A percentile compares a stretch with the other conserved stretches of the same genome.
These are phyloP conservation scores for Spongilla lacustris DNA, from an alignment of 37 sponge, comb jelly and placozoan genomes.

Conservation along the genomic window DNA sequence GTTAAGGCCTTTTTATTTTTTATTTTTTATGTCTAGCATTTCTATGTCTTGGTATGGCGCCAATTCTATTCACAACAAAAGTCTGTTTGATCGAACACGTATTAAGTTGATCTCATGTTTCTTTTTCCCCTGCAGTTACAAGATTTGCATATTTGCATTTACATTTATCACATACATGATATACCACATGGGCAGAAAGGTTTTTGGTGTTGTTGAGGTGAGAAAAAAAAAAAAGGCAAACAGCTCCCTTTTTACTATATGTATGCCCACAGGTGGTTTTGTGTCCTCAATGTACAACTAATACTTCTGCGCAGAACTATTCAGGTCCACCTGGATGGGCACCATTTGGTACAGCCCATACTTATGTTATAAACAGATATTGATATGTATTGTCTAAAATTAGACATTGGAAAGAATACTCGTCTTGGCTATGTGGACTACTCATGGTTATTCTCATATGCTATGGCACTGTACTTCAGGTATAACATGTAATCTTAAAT, in stretches of 20 bases:
- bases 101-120: no score
- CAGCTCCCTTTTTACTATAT: no score
- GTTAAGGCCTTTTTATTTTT: no score
- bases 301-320: neutral
- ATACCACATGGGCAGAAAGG: constrained; percentile 71
- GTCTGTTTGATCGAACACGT: no score
- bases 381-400: no score
- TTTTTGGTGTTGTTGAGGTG: constrained; percentile 65
- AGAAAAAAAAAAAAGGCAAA: no score
- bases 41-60: no score
- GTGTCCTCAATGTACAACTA: neutral
- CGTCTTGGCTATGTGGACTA: constrained; percentile 65
- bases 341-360: constrained; percentile 51
- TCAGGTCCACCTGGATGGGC: constrained; percentile 45
- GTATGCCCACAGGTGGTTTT: neutral
- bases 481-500: no score
- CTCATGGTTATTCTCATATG: constrained; percentile 74
- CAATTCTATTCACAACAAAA: no score
- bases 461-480: constrained; percentile 72
- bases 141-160: constrained; percentile 37
- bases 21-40: no score
- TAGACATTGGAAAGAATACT: constrained; percentile 37
- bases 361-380: neutral
- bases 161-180: constrained; percentile 59
- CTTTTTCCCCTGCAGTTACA: constrained; percentile 40